A percentile compares a stretch with the other conserved stretches of the same genome.
Conservation (phyloP, 2,888 invertebrate species). For the Xylocampa areola region DNA sequence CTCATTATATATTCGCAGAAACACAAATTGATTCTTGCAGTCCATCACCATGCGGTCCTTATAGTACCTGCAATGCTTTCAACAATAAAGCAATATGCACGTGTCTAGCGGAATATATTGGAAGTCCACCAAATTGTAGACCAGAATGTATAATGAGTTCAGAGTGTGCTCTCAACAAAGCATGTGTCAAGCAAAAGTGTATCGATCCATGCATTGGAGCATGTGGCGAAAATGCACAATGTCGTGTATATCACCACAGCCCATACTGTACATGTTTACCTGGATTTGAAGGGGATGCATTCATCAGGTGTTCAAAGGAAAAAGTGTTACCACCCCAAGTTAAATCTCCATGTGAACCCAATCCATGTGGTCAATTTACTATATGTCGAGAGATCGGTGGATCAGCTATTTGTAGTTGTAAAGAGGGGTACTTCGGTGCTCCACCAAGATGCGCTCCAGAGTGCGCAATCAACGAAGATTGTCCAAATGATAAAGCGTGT, state of each 20-base stretch:
- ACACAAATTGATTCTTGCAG: constrained; percentile 91
- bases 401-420: constrained; percentile 90
- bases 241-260: constrained; percentile 91
- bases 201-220: constrained; percentile 94
- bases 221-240: constrained; percentile 92
- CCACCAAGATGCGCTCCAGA: constrained; percentile 94
- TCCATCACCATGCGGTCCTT: constrained; percentile 95
- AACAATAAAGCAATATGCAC: constrained; percentile 92
- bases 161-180: constrained; percentile 94
- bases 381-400: constrained; percentile 89
- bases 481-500: constrained; percentile 92
- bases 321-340: constrained; percentile 89
- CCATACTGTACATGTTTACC: constrained; percentile 93
- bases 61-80: constrained; percentile 91
- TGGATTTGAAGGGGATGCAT: constrained; percentile 94
- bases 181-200: constrained; percentile 94
- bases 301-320: constrained; percentile 85
- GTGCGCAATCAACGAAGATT: constrained; percentile 94
- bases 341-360: constrained; percentile 90
- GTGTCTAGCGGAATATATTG: constrained; percentile 92
- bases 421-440: constrained; percentile 91
- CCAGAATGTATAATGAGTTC: constrained; percentile 94
- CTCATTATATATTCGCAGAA: constrained; percentile 68
- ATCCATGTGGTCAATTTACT: constrained; percentile 93
- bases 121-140: constrained; percentile 93